phyloP scores from a whole-genome alignment of 2,113 vertebrate genomes.

The Vidua chalybeata region DNA sequence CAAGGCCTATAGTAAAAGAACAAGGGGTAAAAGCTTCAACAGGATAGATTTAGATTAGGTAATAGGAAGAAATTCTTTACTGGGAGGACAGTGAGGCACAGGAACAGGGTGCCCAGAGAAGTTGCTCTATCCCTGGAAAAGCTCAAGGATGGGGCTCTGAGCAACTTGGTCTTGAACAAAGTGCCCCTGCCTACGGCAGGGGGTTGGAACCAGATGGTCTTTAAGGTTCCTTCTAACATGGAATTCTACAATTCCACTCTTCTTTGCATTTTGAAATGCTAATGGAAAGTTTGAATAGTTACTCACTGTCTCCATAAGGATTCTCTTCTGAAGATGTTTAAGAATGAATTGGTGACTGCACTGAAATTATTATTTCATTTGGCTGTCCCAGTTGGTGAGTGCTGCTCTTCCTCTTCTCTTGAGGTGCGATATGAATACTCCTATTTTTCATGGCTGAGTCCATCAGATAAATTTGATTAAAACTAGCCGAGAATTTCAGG shows the following conservation, averaged over 20 bases:
- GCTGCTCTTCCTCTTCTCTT: background rate
- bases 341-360: background rate
- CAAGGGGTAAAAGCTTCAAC: background rate
- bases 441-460: background rate
- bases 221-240: background rate
- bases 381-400: background rate
- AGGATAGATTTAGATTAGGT: background rate
- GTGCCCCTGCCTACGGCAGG: background rate
- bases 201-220: accelerated
- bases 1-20: background rate
- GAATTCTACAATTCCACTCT: background rate
- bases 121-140: background rate
- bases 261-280: background rate
- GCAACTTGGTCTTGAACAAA: background rate
- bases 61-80: background rate
- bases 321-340: background rate
- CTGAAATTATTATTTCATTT: background rate
- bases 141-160: background rate
- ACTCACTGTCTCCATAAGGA: background rate
- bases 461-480: background rate
- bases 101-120: background rate
- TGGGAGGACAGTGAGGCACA: background rate
- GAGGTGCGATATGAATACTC: background rate
- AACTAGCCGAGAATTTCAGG: background rate
- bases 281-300: background rate